Base-by-base conservation (phyloP, 23 tunicate genomes). In the Halocynthia aurantium region DNA sequence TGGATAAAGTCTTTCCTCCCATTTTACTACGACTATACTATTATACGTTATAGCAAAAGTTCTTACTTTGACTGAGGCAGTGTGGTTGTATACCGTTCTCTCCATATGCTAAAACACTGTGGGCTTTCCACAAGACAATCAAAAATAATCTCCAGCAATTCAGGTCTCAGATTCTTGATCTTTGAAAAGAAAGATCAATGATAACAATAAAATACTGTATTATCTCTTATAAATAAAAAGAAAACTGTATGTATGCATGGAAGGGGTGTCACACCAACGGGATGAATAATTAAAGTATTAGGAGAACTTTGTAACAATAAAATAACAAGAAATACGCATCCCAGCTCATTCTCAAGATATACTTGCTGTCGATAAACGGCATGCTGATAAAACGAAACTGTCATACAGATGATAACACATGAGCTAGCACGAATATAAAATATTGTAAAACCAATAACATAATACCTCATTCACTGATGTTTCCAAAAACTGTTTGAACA, bases 71-170 rank as follows among this genome's bases (percentile, higher is more conserved):
- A 75, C 40, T 77, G 54, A 49, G 75, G 57, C 10, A 75, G 68
- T 7, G 70, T 65, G 12, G 80, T 19, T 44, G 53, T 51, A 73
- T 86, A 86, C 56, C 21, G 19, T 52, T 86, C 80, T 70, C 82
- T 76, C 92, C 92, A 86, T 40, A 55, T 8, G 44, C 70, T 81
- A 21, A 86, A 81, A 55, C 92, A 86, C 12, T 52, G 44, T 7
- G 74, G 78, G 22, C 76, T 67, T 5, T 57, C 52, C 50, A 51
- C 58, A 51, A 81, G 17, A 63, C 92, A 86, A 17, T 69, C 85
- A 31, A 75, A 51, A 17, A 64, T 61, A 51, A 86, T 56, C 17
- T 61, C 71, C 64, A 64, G 40, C 7, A 86, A 64, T 54, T 53
- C 44, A 20, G 78, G 63, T 20, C 6, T 56, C 31, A 74, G 22